These are phyloP conservation scores for Pachydiplax longipennis DNA, from an alignment of 2,888 invertebrate genomes.

Conservation along the genomic window DNA sequence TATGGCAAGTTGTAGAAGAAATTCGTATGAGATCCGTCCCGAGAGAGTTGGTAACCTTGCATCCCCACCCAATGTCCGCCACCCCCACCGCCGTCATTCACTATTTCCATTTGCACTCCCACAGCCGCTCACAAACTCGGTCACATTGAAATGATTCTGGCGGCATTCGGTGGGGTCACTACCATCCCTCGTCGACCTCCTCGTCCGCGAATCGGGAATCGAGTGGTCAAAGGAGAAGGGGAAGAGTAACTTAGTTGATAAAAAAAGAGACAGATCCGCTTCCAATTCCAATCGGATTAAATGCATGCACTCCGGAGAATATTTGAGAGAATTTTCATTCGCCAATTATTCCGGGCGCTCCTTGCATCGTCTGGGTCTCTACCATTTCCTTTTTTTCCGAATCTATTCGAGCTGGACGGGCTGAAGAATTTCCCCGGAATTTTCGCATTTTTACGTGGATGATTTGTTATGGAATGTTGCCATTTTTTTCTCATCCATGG, in stretches of 20 bases:
- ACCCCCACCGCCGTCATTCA: not conserved
- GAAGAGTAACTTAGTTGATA: not conserved
- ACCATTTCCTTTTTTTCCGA: too few species aligned
- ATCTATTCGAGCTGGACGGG: too few species aligned
- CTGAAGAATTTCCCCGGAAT: too few species aligned
- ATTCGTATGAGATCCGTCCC: not conserved
- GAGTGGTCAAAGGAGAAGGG: not conserved
- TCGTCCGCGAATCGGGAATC: not conserved
- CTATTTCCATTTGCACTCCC: constrained; percentile 29
- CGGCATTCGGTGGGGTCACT: not conserved
- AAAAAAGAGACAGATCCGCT: not conserved
- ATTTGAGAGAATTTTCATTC: not conserved
- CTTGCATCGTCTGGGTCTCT: too few species aligned
- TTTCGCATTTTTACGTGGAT: too few species aligned
- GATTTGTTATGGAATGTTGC: too few species aligned
- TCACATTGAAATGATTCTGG: not conserved
- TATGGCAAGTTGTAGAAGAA: too few species aligned
- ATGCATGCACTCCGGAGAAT: not conserved
- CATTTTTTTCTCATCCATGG: too few species aligned
- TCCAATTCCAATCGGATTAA: not conserved
- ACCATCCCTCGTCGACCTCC: too few species aligned
- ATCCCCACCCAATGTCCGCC: not conserved
- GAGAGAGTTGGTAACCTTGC: not conserved
- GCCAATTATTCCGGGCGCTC: too few species aligned
- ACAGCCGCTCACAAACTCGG: constrained; percentile 1